These are phyloP conservation scores for Silurus glanis DNA, from an alignment of 2,113 vertebrate species.

Conservation along the genomic window DNA sequence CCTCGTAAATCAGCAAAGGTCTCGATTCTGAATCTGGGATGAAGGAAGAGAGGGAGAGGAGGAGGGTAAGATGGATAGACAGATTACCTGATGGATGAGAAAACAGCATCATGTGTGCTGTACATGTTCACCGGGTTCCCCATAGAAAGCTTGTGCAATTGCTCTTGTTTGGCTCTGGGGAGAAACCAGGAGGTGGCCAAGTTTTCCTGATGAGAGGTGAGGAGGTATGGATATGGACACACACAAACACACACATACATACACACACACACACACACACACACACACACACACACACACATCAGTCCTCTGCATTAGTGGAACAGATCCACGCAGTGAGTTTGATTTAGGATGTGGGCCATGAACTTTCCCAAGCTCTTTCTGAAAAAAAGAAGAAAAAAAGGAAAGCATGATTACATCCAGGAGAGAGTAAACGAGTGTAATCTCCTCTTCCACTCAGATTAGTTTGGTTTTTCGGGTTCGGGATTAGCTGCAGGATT, in stretches of 20 bases:
- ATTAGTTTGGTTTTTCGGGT: constrained; percentile 18
- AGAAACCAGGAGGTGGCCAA: neutral
- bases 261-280: constrained; percentile 2
- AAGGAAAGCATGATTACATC: constrained; percentile 14
- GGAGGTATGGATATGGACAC: neutral
- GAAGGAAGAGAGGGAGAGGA: constrained; percentile 6
- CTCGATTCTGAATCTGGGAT: constrained; percentile 23
- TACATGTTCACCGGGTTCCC: constrained; percentile 14
- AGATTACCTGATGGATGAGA: constrained; percentile 22
- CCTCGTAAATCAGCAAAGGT: constrained; percentile 21
- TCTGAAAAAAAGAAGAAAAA: neutral
- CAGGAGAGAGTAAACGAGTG: constrained; percentile 19
- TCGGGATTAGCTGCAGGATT: constrained; percentile 19
- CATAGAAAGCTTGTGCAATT: neutral
- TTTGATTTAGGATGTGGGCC: constrained; percentile 3
- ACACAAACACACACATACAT: neutral
- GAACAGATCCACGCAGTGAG: neutral
- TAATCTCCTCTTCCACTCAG: constrained; percentile 27
- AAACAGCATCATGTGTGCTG: constrained; percentile 22
- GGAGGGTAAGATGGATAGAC: constrained; percentile 24
- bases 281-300: neutral
- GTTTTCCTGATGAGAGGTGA: constrained; percentile 19
- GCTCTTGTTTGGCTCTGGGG: constrained; percentile 12
- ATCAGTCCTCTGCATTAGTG: constrained; percentile 11
- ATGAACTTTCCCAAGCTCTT: constrained; percentile 21